Base-by-base conservation (phyloP, 1,140 invertebrate genomes). In the Leptopilina boulardi region DNA sequence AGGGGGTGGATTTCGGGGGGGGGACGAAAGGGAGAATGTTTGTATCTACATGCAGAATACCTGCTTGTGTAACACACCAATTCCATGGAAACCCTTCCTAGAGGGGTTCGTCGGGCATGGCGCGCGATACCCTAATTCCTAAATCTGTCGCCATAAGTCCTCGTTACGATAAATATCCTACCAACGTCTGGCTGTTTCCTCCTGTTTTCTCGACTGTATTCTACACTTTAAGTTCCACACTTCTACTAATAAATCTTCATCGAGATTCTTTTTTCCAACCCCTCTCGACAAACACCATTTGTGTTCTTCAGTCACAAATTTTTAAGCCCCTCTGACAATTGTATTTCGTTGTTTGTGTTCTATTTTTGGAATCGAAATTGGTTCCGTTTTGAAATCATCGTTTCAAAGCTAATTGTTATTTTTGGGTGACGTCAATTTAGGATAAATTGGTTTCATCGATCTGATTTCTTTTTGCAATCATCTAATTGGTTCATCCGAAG, bases 91-190 rank as follows among this genome's bases (percentile, higher is more conserved):
- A 87, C 87, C 86, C 87, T 87, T 88, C 82, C 86, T 83, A 81
- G 83, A 83, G 83, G 83, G n/a, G n/a, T n/a, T 86, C 82, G 34
- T n/a, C n/a, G 86, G 83, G 86, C 86, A 84, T 84, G 83, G 86
- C 84, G 85, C 86, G 85, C 86, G 87, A 89, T 88, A 88, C 86
- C 89, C 89, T 91, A 91, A 91, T 91, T 91, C 90, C 89, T 90
- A 91, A 91, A 91, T 91, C 89, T 91, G 90, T 91, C 90, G 89
- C 90, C 90, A 91, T 91, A 91, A 91, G 89, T 91, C 89, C 89
- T 90, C 86, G 89, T 91, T 91, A 91, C 89, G 87, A 91, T 91
- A 91, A 91, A 91, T 91, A 91, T 88, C 89, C 88, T 82, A 83
- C 78, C 82, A 83, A 82, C 80, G 87, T 90, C 85, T 89, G 86